Conservation (phyloP, 2,113 vertebrate genomes). For the Lophius piscatorius region DNA sequence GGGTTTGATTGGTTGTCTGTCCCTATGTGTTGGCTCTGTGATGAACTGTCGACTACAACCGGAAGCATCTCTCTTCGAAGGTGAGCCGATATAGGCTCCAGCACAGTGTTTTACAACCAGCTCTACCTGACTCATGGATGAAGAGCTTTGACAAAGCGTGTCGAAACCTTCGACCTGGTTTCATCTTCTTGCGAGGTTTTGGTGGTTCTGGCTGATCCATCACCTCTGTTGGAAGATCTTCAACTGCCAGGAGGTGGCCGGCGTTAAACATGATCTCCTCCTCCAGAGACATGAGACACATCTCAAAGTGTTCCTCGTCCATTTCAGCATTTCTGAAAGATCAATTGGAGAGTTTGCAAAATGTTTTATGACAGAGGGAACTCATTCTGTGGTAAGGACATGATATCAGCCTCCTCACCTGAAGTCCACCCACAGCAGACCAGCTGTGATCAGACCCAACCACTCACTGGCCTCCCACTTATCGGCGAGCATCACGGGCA, state of each 20-base stretch:
- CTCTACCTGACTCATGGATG: slow-evolving; percentile 45
- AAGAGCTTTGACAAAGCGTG: slow-evolving; percentile 53
- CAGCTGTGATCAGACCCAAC: slow-evolving; percentile 64
- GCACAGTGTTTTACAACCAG: too few species aligned
- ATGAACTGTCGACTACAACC: too few species aligned
- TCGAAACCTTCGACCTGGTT: slow-evolving; percentile 47
- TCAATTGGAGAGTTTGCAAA: too few species aligned
- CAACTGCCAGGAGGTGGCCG: slow-evolving; percentile 37
- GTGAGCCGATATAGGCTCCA: too few species aligned
- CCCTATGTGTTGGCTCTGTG: too few species aligned
- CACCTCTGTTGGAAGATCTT: slow-evolving; percentile 2
- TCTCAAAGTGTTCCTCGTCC: slow-evolving; percentile 58
- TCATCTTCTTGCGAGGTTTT: slow-evolving; percentile 32
- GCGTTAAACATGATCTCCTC: slow-evolving; percentile 65
- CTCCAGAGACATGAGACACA: slow-evolving; percentile 56
- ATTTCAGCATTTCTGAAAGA: slow-evolving; percentile 40
- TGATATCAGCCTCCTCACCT: too few species aligned
- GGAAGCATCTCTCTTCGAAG: too few species aligned
- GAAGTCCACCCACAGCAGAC: slow-evolving; percentile 67
- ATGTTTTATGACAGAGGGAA: too few species aligned
- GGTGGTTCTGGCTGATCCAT: slow-evolving; percentile 1
- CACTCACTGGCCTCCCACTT: slow-evolving; percentile 72
- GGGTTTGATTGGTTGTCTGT: too few species aligned
- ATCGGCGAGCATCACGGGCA: slow-evolving; percentile 59
- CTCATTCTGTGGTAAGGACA: too few species aligned